These are phyloP conservation scores for Apodemia hepburni DNA, from an alignment of 2,888 invertebrate genomes.

Conservation along the genomic window DNA sequence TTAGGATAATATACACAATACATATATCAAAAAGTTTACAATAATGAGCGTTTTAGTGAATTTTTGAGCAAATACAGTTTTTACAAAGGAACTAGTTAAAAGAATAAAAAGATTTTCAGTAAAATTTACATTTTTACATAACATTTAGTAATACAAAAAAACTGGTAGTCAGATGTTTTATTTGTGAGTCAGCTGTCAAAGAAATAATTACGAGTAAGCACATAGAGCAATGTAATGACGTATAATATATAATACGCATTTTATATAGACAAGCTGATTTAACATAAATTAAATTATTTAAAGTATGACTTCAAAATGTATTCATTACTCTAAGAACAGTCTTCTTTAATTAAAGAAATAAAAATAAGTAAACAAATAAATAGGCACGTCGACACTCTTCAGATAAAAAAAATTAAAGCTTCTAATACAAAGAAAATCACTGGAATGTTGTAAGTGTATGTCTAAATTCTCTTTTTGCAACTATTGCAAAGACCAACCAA, in stretches of 20 bases:
- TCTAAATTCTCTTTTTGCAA: background rate
- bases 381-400: background rate
- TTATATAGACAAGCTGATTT: too few relatives aligned
- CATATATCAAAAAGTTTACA: background rate
- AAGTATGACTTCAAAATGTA: background rate
- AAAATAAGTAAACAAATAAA: constrained; percentile 12
- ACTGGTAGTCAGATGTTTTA: too few relatives aligned
- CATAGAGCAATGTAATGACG: too few relatives aligned
- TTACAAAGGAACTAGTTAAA: background rate
- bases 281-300: too few relatives aligned
- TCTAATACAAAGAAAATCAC: background rate
- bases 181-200: background rate
- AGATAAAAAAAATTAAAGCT: constrained; percentile 11
- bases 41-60: background rate
- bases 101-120: background rate
- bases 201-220: background rate
- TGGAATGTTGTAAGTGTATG: background rate
- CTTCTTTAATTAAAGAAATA: constrained; percentile 7
- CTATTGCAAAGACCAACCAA: background rate
- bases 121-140: too few relatives aligned
- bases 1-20: background rate
- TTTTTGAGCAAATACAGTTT: background rate
- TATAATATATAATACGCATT: too few relatives aligned
- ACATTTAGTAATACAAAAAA: too few relatives aligned
- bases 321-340: constrained; percentile 1